These are phyloP conservation scores for Ametastegia equiseti DNA, from an alignment of 2,888 invertebrate species.

Conservation along the genomic window DNA sequence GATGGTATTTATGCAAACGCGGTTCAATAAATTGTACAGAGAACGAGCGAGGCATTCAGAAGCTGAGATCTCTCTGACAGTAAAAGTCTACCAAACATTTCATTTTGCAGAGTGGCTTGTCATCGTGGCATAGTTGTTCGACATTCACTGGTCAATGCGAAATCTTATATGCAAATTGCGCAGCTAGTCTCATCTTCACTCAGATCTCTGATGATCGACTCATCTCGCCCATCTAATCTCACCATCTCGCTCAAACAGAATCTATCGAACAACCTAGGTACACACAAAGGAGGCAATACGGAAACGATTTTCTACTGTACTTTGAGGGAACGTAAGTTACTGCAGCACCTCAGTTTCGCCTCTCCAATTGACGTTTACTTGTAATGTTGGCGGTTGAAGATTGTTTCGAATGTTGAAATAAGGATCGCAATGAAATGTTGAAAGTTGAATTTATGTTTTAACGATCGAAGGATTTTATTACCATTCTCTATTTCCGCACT, in stretches of 20 bases:
- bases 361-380: not conserved
- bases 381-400: not conserved
- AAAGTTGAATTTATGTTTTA: not conserved
- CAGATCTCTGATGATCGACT: slow-evolving; percentile 1
- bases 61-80: slow-evolving; percentile 7
- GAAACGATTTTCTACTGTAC: not conserved
- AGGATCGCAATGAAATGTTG: not conserved
- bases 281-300: not conserved
- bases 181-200: slow-evolving; percentile 50
- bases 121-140: slow-evolving; percentile 54
- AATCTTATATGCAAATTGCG: slow-evolving; percentile 62
- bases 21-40: slow-evolving; percentile 11
- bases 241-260: not conserved
- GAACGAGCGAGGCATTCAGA: not conserved
- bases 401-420: not conserved
- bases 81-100: slow-evolving; percentile 43
- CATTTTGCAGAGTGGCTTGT: slow-evolving; percentile 6
- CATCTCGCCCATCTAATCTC: slow-evolving; percentile 9
- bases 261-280: not conserved
- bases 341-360: not conserved
- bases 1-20: slow-evolving; percentile 32
- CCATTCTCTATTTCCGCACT: not conserved
- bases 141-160: slow-evolving; percentile 56
- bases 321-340: not conserved
- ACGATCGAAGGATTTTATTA: not conserved